A percentile compares a stretch with the other conserved stretches of the same genome.
These are phyloP conservation scores for Zenarchopterus dispar DNA, from an alignment of 2,797 vertebrate species.

Conservation along the genomic window DNA sequence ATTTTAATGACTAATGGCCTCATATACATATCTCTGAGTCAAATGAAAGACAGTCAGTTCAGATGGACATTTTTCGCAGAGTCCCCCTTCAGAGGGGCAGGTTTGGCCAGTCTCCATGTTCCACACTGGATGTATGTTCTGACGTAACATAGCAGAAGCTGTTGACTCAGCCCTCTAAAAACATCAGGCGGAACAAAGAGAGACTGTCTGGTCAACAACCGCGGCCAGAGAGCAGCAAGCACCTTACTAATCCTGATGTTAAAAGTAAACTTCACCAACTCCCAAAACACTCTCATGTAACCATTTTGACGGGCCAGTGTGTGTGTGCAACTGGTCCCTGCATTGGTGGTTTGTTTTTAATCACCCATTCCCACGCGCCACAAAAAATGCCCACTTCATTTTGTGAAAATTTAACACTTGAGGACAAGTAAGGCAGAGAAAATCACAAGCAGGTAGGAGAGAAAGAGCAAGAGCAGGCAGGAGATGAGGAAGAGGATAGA, in stretches of 20 bases:
- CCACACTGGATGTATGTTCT: slow-evolving; percentile 68
- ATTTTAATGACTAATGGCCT: neutral
- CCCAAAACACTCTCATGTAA: slow-evolving; percentile 61
- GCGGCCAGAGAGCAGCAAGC: slow-evolving; percentile 54
- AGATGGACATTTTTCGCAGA: slow-evolving; percentile 28
- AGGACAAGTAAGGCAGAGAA: slow-evolving; percentile 20
- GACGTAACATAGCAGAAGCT: slow-evolving; percentile 69
- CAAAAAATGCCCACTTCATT: slow-evolving; percentile 25
- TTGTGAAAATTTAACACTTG: slow-evolving; percentile 15
- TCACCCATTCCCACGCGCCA: slow-evolving; percentile 2
- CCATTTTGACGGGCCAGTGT: slow-evolving; percentile 17
- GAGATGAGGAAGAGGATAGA: slow-evolving; percentile 17
- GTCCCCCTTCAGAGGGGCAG: slow-evolving; percentile 29
- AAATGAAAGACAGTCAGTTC: slow-evolving; percentile 11
- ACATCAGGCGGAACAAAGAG: slow-evolving; percentile 72
- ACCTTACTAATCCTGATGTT: slow-evolving; percentile 66
- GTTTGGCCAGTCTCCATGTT: slow-evolving; percentile 58
- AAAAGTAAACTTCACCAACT: slow-evolving; percentile 60
- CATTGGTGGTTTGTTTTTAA: slow-evolving; percentile 21
- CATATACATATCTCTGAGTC: neutral
- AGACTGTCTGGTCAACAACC: slow-evolving; percentile 68
- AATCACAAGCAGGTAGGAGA: slow-evolving; percentile 45
- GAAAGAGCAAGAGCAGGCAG: slow-evolving; percentile 1
- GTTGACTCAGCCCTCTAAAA: slow-evolving; percentile 76
- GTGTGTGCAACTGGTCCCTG: neutral